Base-by-base conservation (phyloP, 1,140 invertebrate species). In the Drosophila ficusphila region DNA sequence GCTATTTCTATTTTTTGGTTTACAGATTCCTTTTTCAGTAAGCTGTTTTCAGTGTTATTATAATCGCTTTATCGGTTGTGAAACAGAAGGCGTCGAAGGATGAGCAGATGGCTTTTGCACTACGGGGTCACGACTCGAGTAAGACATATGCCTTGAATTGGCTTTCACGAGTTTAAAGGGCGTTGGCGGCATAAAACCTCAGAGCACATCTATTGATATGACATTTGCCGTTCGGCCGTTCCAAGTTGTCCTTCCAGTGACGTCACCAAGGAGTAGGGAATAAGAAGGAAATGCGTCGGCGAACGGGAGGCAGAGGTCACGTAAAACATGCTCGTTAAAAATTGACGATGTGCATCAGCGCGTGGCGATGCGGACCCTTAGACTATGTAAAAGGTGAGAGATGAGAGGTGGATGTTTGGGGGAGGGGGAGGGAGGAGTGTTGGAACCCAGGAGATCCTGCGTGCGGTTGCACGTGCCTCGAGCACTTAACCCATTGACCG, bases 341-440 rank as follows among this genome's bases (percentile, higher is more conserved):
- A 86, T 86, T 85, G 81, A 85, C 79, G 79, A 85, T 86, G 81
- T 85, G 79, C 79, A 83, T 83, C 79, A 83, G 78, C 73, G 79
- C 64, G 79, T 64, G 65, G 62, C 75, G 60, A 72, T 79, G 73
- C 47, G 54, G 64, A 27, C 57, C 48, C 70, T 79, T 60, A 69
- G 58, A 60, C 67, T 33, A 71, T 67, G 67, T 60, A 36, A 47
- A 41, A 71, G 68, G 67, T 60, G 44, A 47, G 46, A 41, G 57
- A n/a, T n/a, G n/a, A n/a, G n/a, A n/a, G 41, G 8, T 34, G 29
- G 25, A 31, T 31, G 11, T 36, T 25, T 11, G 34, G 18, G 6
- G 29, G 18, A 11, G 25, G 27, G 4, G n/a, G n/a, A n/a, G n/a
- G n/a, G n/a, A n/a, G n/a, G n/a, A 8, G 16, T 19, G 16, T 19